Evolutionary conservation across 2,888 invertebrate genomes (phyloP).

Genomic region (Pharmacophagus antenor): DNA sequence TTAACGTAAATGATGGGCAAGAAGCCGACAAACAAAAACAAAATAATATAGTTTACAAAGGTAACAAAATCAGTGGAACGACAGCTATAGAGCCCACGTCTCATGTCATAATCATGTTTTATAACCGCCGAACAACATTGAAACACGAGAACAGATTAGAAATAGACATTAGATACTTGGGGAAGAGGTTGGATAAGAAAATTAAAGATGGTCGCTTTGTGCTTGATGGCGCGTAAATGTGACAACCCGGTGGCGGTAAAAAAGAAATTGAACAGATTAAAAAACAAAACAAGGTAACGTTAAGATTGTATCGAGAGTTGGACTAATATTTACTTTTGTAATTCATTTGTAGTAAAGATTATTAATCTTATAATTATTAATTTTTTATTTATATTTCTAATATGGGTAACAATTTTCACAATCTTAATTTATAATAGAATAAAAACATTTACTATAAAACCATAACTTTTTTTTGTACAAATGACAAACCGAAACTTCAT

Average conservation of each 20-base stretch:
- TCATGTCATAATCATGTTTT: conserved; percentile 42
- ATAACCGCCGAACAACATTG: conserved; percentile 39
- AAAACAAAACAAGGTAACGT: conserved; percentile 35
- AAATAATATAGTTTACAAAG: conserved; percentile 32
- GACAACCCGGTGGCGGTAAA: conserved; percentile 55
- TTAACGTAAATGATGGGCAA: conserved; percentile 36
- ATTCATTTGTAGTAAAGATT: background rate
- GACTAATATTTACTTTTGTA: background rate
- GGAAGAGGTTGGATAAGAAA: conserved; percentile 47
- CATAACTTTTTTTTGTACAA: too few relatives aligned
- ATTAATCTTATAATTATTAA: background rate
- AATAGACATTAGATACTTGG: conserved; percentile 50
- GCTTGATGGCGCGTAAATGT: conserved; percentile 64
- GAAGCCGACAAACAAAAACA: conserved; percentile 32
- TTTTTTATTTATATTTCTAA: background rate
- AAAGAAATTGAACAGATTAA: conserved; percentile 49
- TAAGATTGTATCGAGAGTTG: conserved; percentile 29
- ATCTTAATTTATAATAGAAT: too few relatives aligned
- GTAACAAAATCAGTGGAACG: conserved; percentile 31
- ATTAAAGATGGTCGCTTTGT: conserved; percentile 54
- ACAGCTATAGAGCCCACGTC: conserved; percentile 39
- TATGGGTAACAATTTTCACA: too few relatives aligned
- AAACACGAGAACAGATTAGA: conserved; percentile 58
- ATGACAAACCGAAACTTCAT: too few relatives aligned
- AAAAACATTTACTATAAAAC: too few relatives aligned